These are phyloP conservation scores for Agapetus fuscipes DNA, from an alignment of 2,888 invertebrate species.

Conservation along the genomic window DNA sequence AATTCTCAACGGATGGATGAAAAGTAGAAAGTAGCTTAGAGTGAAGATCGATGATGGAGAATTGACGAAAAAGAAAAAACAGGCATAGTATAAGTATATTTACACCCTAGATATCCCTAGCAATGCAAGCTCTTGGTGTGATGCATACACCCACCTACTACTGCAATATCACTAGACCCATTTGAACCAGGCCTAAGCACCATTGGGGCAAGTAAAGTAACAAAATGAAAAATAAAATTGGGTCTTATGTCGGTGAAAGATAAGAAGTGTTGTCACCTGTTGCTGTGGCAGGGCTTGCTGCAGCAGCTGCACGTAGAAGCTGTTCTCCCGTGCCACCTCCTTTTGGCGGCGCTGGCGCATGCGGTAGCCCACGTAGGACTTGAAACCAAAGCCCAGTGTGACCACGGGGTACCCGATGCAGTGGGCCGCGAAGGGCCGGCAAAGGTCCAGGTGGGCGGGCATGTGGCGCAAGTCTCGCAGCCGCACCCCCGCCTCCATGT, in stretches of 20 bases:
- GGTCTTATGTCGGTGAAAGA: background rate
- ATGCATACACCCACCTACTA: too few relatives aligned
- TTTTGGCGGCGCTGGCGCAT: constrained; percentile 85
- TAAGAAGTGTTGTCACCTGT: constrained; percentile 7
- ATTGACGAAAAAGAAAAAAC: too few relatives aligned
- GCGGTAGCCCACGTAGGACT: constrained; percentile 84
- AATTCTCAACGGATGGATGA: too few relatives aligned
- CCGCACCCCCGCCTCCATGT: constrained; percentile 85
- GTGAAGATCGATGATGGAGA: too few relatives aligned
- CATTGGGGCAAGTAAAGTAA: too few relatives aligned
- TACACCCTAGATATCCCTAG: too few relatives aligned
- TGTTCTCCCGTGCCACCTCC: constrained; percentile 90
- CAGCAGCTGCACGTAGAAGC: constrained; percentile 87
- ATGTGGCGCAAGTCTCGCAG: constrained; percentile 73
- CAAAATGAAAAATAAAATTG: background rate
- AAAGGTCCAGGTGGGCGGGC: constrained; percentile 80
- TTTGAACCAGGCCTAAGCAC: too few relatives aligned
- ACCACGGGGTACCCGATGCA: constrained; percentile 90
- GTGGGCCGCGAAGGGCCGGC: constrained; percentile 94
- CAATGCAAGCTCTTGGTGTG: too few relatives aligned
- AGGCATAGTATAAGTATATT: too few relatives aligned
- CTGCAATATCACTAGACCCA: too few relatives aligned
- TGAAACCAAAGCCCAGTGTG: constrained; percentile 91
- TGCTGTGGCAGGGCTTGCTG: constrained; percentile 72
- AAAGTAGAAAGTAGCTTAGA: too few relatives aligned